Conservation (phyloP, 2,888 invertebrate species). For the Ennomos quercinarius region DNA sequence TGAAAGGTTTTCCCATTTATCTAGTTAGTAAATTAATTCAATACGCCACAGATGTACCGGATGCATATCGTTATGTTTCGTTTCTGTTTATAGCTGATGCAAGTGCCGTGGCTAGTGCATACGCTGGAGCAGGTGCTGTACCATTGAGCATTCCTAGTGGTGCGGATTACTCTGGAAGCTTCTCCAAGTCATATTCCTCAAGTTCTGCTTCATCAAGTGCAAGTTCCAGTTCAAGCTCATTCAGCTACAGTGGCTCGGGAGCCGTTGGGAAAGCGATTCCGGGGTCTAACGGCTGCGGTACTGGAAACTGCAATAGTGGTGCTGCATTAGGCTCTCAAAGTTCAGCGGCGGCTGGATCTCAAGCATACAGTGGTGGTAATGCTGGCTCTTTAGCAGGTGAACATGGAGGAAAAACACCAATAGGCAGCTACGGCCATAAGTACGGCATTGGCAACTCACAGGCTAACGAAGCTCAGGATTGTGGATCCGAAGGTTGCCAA, state of each 20-base stretch:
- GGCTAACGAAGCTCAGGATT: constrained; percentile 18
- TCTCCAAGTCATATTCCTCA: constrained; percentile 73
- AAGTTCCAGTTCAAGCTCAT: constrained; percentile 73
- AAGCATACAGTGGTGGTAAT: constrained; percentile 42
- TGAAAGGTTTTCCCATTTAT: too few relatives aligned
- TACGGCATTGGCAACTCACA: constrained; percentile 14
- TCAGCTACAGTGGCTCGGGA: constrained; percentile 63
- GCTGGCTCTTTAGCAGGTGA: constrained; percentile 36
- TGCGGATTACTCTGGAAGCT: constrained; percentile 73
- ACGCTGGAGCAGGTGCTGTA: constrained; percentile 50
- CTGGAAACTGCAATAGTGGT: constrained; percentile 46
- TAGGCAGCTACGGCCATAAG: constrained; percentile 32
- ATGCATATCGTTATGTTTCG: constrained; percentile 7
- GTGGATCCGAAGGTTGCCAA: constrained; percentile 33
- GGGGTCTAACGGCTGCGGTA: constrained; percentile 40
- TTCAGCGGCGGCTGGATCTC: constrained; percentile 24
- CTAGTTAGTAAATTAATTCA: too few relatives aligned
- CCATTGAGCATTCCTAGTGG: constrained; percentile 60
- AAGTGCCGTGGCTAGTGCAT: constrained; percentile 61
- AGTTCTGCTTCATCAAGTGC: constrained; percentile 75
- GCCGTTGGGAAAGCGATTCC: constrained; percentile 41
- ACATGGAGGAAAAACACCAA: constrained; percentile 24
- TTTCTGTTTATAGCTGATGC: constrained; percentile 58
- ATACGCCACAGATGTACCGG: too few relatives aligned
- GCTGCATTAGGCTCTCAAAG: constrained; percentile 33